These are phyloP conservation scores for Myopa testacea DNA, from an alignment of 2,888 invertebrate genomes.

Conservation along the genomic window DNA sequence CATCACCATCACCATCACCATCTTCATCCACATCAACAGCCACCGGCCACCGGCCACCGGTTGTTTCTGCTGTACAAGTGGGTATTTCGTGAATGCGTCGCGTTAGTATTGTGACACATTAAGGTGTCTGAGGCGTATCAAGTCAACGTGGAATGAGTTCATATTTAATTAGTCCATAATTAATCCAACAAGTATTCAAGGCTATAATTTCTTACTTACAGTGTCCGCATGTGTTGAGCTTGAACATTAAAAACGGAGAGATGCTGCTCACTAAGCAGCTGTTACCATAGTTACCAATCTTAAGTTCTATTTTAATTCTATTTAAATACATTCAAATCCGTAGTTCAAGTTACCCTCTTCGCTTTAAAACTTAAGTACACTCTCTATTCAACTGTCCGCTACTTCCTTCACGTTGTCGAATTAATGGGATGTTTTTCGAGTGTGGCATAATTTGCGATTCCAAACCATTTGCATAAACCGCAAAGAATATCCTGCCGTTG, in stretches of 20 bases:
- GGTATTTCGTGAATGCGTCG: constrained; percentile 4
- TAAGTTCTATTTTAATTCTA: no score
- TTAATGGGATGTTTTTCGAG: no score
- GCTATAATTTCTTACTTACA: no score
- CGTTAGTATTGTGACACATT: background rate
- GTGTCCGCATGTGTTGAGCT: background rate
- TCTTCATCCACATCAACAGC: background rate
- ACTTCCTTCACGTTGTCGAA: no score
- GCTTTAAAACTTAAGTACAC: no score
- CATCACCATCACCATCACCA: background rate
- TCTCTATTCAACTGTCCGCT: no score
- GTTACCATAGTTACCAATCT: no score
- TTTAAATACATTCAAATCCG: no score
- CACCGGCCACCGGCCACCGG: background rate
- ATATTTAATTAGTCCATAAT: constrained; percentile 62
- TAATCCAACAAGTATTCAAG: constrained; percentile 46
- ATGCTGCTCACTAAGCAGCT: no score
- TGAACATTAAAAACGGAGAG: background rate
- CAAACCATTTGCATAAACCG: constrained; percentile 39
- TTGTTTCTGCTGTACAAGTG: background rate
- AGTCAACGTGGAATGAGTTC: constrained; percentile 49
- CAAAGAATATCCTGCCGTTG: constrained; percentile 30
- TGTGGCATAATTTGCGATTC: constrained; percentile 38
- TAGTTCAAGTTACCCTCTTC: no score
- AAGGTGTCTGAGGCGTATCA: constrained; percentile 36